A percentile compares a stretch with the other conserved stretches of the same genome.
Conservation (phyloP, 2,113 vertebrate genomes). For the Labrus mixtus region DNA sequence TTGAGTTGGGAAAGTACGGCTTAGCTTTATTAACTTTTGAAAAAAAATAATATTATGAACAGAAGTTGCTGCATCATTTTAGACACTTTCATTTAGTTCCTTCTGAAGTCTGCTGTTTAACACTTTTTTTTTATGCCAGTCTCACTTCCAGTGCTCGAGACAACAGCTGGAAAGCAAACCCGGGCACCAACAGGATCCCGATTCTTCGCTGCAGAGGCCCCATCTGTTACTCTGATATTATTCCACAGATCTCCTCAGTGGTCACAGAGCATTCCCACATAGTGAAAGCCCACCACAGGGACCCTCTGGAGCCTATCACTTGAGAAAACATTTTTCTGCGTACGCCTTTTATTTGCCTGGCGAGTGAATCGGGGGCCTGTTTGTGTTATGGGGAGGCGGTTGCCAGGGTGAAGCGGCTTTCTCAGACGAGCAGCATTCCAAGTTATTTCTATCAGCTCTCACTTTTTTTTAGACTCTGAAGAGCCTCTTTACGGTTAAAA, state of each 20-base stretch:
- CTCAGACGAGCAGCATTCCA: constrained; percentile 74
- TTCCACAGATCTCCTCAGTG: constrained; percentile 70
- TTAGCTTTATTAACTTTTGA: too few species aligned
- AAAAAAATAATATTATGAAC: too few species aligned
- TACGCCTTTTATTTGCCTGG: constrained; percentile 66
- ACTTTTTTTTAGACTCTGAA: constrained; percentile 38
- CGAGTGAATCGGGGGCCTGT: constrained; percentile 68
- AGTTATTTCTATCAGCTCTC: constrained; percentile 69
- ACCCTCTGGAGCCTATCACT: constrained; percentile 65
- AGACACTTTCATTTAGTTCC: too few species aligned
- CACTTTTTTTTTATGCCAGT: neutral
- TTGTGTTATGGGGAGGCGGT: constrained; percentile 78
- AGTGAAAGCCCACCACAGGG: constrained; percentile 62
- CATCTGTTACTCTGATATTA: constrained; percentile 69
- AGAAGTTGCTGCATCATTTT: too few species aligned
- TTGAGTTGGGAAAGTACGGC: too few species aligned
- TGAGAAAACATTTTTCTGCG: constrained; percentile 78
- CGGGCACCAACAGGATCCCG: constrained; percentile 17
- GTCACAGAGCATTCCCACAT: constrained; percentile 76
- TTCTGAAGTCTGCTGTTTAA: too few species aligned
- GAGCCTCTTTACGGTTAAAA: neutral
- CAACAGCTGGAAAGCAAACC: constrained; percentile 22
- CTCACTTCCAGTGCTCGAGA: neutral
- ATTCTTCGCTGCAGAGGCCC: constrained; percentile 21
- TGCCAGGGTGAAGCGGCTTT: constrained; percentile 72